Conservation (phyloP, 2,113 vertebrate species). For the Heterochromis multidens region DNA sequence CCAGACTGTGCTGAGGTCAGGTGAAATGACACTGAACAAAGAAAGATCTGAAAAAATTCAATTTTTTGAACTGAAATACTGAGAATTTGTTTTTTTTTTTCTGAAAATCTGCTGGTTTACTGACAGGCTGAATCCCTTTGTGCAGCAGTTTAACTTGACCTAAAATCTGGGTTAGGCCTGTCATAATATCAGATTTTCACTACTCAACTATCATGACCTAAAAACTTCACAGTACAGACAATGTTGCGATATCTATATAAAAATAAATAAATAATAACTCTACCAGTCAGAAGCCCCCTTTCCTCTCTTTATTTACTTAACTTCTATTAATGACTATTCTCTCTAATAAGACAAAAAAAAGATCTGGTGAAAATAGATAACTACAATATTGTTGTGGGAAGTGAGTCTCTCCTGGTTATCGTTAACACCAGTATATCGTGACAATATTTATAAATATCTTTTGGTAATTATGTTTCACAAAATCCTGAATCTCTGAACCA, state of each 20-base stretch:
- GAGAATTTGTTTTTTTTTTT: not conserved
- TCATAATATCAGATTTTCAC: not conserved
- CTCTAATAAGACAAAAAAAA: too few relatives aligned
- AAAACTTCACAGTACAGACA: not conserved
- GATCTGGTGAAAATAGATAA: too few relatives aligned
- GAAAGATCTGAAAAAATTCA: not conserved
- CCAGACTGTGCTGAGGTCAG: not conserved
- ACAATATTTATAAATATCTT: not conserved
- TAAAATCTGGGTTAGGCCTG: not conserved
- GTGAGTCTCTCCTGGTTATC: not conserved
- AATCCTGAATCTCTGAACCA: not conserved
- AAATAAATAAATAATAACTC: rapidly evolving
- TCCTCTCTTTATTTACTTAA: not conserved
- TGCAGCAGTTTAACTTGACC: rapidly evolving
- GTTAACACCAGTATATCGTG: not conserved
- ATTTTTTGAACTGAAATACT: not conserved
- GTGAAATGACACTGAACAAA: not conserved
- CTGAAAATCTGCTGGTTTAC: not conserved
- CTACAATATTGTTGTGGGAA: too few relatives aligned
- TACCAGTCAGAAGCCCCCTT: not conserved
- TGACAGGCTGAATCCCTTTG: not conserved
- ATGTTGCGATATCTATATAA: not conserved
- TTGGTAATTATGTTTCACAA: too few relatives aligned
- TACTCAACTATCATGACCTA: rapidly evolving
- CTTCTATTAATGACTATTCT: not conserved